phyloP scores from a whole-genome alignment of 2,797 vertebrate genomes.

The Brachyrhaphis roseni region DNA sequence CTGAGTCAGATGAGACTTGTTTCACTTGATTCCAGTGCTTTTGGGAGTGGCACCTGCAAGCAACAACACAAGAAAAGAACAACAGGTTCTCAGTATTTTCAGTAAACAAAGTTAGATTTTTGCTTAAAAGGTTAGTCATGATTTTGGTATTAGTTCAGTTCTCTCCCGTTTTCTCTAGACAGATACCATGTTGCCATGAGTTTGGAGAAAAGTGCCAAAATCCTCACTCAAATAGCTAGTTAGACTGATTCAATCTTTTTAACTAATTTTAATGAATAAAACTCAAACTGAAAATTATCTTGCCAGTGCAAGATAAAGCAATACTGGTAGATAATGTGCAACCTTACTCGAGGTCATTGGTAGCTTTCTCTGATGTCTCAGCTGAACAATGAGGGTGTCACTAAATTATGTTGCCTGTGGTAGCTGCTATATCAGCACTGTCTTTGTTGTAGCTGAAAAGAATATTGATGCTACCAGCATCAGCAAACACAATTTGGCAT shows the following conservation, averaged over 20 bases:
- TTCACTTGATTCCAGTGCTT: constrained; percentile 86
- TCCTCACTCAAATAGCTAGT: neutral
- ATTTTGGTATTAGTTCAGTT: neutral
- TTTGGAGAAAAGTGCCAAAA: neutral
- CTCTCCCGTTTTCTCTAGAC: neutral
- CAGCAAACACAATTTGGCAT: neutral
- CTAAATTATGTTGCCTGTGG: neutral
- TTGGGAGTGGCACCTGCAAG: constrained; percentile 91
- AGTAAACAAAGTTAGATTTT: neutral
- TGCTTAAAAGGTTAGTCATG: neutral
- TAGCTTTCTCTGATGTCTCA: neutral
- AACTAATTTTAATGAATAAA: neutral
- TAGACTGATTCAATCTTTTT: neutral
- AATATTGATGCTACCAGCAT: neutral
- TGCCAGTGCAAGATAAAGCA: neutral
- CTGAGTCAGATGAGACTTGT: constrained; percentile 70
- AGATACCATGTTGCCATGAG: neutral
- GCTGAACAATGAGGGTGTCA: neutral
- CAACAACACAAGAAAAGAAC: constrained; percentile 20
- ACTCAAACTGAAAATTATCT: neutral
- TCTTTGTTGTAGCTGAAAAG: neutral
- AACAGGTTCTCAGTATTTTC: neutral
- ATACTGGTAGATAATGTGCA: neutral
- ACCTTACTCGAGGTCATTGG: neutral
- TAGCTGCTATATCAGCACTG: neutral